Percentiles rank a stretch among this genome's conserved stretches.
phyloP scores from a whole-genome alignment of 2,888 invertebrate species.

The Marronus borbonicus region DNA sequence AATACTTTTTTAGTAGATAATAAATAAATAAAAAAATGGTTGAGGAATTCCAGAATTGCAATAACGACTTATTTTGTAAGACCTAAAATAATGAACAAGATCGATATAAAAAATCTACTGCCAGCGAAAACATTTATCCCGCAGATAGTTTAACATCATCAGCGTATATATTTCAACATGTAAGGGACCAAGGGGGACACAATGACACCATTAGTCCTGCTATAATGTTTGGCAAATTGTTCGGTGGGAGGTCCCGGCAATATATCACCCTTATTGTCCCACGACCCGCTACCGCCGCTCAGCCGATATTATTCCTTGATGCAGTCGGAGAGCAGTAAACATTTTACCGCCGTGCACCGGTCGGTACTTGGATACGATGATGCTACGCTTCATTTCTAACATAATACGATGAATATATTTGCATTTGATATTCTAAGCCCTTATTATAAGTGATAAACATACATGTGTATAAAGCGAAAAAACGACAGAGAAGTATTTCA shows the following conservation, averaged over 20 bases:
- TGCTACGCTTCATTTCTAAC: constrained; percentile 43
- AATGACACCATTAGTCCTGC: constrained; percentile 70
- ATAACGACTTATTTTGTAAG: background rate
- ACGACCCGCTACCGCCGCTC: constrained; percentile 55
- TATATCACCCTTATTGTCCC: constrained; percentile 69
- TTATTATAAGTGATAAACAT: background rate
- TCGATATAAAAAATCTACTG: constrained; percentile 22
- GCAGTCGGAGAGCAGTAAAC: constrained; percentile 42
- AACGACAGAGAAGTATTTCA: too few relatives aligned
- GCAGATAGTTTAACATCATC: constrained; percentile 46
- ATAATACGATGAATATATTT: constrained; percentile 49
- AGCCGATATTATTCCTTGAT: constrained; percentile 45
- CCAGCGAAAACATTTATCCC: constrained; percentile 38
- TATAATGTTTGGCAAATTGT: constrained; percentile 71
- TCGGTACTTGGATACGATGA: constrained; percentile 8
- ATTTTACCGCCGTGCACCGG: constrained; percentile 41
- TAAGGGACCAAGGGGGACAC: constrained; percentile 58
- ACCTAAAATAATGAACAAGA: constrained; percentile 28
- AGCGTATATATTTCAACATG: constrained; percentile 48
- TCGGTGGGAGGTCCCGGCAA: constrained; percentile 69
- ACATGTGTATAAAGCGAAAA: background rate
- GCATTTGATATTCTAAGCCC: constrained; percentile 7
- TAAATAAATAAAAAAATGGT: too few relatives aligned
- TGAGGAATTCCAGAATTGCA: background rate
- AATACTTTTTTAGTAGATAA: too few relatives aligned